Percentiles rank a stretch among this genome's conserved stretches.
These are phyloP conservation scores for Notarius quadriscutis DNA, from an alignment of 2,113 vertebrate genomes.

Conservation along the genomic window DNA sequence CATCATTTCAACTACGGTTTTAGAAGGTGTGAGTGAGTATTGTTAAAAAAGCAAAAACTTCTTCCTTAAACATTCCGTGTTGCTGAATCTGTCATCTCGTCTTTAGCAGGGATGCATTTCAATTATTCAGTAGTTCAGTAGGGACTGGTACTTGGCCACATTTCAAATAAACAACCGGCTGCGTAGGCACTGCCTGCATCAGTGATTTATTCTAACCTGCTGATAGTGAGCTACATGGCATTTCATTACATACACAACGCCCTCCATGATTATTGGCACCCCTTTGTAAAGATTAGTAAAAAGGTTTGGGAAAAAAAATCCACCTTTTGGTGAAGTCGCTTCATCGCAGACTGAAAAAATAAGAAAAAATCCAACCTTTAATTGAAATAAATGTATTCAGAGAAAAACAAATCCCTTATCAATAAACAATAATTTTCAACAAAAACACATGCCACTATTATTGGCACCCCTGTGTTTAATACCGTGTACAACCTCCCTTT, in stretches of 20 bases:
- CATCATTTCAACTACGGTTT: slow-evolving; percentile 8
- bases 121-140: neutral
- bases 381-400: too few relatives aligned
- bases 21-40: neutral
- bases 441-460: too few relatives aligned
- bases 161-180: neutral
- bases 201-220: slow-evolving; percentile 59
- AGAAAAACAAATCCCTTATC: too few relatives aligned
- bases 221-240: slow-evolving; percentile 44
- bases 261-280: too few relatives aligned
- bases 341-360: too few relatives aligned
- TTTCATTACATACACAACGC: neutral
- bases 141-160: slow-evolving; percentile 6
- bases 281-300: too few relatives aligned
- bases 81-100: slow-evolving; percentile 20
- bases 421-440: too few relatives aligned
- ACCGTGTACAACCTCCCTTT: too few relatives aligned
- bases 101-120: slow-evolving; percentile 20
- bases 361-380: too few relatives aligned
- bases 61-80: neutral
- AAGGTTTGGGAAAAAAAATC: too few relatives aligned
- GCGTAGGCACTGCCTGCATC: slow-evolving; percentile 45
- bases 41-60: neutral
- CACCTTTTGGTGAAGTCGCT: too few relatives aligned
- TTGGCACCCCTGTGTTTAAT: too few relatives aligned